These are phyloP conservation scores for Anomalospiza imberbis DNA, from an alignment of 2,797 vertebrate genomes.

Conservation along the genomic window DNA sequence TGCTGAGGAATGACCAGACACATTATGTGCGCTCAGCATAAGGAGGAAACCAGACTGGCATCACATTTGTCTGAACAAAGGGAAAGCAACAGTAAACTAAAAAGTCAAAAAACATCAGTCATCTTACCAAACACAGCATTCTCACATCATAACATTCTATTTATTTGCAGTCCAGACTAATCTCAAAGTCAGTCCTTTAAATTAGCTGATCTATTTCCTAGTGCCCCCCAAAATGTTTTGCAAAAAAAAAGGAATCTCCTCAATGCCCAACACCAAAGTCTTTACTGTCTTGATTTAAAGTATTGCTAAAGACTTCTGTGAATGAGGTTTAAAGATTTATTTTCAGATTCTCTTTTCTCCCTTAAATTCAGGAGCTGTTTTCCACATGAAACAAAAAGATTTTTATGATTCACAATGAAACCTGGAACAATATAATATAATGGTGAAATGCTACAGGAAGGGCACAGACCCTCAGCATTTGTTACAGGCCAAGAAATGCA, in stretches of 20 bases:
- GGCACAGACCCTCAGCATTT: not conserved
- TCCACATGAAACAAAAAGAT: not conserved
- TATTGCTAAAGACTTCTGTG: not conserved
- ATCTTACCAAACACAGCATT: not conserved
- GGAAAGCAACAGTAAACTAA: not conserved
- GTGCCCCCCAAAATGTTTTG: not conserved
- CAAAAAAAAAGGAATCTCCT: not conserved
- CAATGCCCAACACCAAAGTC: not conserved
- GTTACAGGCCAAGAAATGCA: not conserved
- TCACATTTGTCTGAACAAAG: not conserved
- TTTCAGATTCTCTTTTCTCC: not conserved
- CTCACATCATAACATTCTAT: not conserved
- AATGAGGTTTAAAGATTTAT: not conserved
- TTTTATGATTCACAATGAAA: not conserved
- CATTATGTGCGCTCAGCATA: accelerated
- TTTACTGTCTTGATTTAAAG: not conserved
- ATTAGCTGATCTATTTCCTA: not conserved
- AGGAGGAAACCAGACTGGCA: not conserved
- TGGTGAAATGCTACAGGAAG: not conserved
- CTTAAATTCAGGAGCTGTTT: not conserved
- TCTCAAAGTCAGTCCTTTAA: not conserved
- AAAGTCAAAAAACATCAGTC: not conserved
- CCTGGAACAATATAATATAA: not conserved
- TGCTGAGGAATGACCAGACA: not conserved
- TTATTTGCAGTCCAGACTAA: not conserved